Conservation (phyloP, 2,113 vertebrate species). For the Prunella himalayana region DNA sequence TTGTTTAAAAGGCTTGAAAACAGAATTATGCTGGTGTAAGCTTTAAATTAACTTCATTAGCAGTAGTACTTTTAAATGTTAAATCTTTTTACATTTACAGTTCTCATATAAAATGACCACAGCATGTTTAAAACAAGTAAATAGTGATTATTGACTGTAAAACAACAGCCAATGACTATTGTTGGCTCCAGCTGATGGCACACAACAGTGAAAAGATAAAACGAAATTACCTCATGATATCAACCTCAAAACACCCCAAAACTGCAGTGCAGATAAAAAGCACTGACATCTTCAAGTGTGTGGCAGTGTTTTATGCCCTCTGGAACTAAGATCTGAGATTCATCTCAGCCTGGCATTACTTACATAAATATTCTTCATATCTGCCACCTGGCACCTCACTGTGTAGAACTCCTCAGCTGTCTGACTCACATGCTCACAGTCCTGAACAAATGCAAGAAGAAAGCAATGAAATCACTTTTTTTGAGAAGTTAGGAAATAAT, state of each 20-base stretch:
- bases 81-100: neutral
- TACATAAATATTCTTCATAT: conserved; percentile 99
- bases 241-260: neutral
- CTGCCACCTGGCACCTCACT: conserved; percentile 95
- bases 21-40: neutral
- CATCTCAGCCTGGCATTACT: conserved; percentile 60
- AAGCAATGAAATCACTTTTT: neutral
- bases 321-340: neutral
- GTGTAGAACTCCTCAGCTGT: conserved; percentile 99
- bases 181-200: neutral
- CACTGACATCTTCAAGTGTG: fast-evolving
- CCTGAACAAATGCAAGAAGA: conserved; percentile 68
- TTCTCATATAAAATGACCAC: neutral
- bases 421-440: conserved; percentile 98
- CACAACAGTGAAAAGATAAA: neutral
- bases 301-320: neutral
- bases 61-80: neutral
- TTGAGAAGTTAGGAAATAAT: neutral
- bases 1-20: neutral
- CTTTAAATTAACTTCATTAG: neutral
- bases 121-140: neutral
- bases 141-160: neutral
- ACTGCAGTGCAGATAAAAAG: neutral
- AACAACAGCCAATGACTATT: neutral
- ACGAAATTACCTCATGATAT: neutral